These are phyloP conservation scores for Aplidium turbinatum DNA, from an alignment of 23 tunicate genomes.

Conservation along the genomic window DNA sequence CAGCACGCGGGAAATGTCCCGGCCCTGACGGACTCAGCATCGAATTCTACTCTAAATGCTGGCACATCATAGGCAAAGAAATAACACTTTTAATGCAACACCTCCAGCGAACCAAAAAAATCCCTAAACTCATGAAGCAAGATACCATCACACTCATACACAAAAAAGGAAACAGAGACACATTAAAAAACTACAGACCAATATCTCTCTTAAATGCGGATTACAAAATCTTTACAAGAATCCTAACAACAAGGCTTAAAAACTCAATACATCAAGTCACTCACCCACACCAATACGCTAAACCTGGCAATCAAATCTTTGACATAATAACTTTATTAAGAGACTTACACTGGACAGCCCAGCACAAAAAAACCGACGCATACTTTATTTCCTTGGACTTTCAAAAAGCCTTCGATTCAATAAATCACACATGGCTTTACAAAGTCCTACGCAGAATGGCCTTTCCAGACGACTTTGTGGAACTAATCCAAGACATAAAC, in stretches of 20 bases:
- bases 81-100: not conserved
- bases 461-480: slow-evolving; percentile 13
- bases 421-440: slow-evolving; percentile 12
- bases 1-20: slow-evolving; percentile 5
- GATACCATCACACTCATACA: not conserved
- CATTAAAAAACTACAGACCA: slow-evolving; percentile 22
- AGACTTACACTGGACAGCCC: slow-evolving; percentile 18
- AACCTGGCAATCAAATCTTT: slow-evolving; percentile 5
- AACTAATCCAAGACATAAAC: not conserved
- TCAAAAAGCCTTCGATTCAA: slow-evolving; percentile 38
- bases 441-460: not conserved
- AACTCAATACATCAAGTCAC: not conserved
- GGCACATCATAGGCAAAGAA: slow-evolving; percentile 6
- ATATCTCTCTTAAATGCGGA: slow-evolving; percentile 25
- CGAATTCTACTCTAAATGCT: slow-evolving; percentile 12
- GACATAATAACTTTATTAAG: slow-evolving; percentile 3
- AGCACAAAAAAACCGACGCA: not conserved
- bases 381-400: slow-evolving; percentile 27
- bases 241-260: not conserved
- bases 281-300: slow-evolving; percentile 14
- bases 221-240: slow-evolving; percentile 18
- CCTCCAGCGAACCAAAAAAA: too few relatives aligned
- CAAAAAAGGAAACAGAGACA: slow-evolving; percentile 4
- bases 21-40: slow-evolving; percentile 23
- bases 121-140: not conserved